Evolutionary conservation across 2,797 vertebrate genomes (phyloP).

Genomic region (Propithecus deckenii): DNA sequence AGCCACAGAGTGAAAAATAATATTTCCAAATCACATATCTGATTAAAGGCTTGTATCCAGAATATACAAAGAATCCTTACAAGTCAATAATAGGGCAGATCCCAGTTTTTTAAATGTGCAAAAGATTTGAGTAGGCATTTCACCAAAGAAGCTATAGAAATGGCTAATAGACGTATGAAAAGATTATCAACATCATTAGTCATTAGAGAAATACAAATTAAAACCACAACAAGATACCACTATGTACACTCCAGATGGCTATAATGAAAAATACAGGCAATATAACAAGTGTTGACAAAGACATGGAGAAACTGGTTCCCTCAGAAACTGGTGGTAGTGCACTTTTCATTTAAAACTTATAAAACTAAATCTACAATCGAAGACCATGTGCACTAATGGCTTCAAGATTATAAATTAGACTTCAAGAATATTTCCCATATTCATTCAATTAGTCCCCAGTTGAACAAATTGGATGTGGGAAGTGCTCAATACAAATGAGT

Average conservation of each 20-base stretch:
- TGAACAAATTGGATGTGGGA: no score
- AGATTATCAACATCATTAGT: neutral
- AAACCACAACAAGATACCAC: neutral
- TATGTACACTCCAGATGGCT: neutral
- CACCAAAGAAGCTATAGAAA: neutral
- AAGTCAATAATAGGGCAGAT: neutral
- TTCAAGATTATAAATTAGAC: neutral
- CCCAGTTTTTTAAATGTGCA: neutral
- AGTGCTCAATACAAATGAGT: neutral
- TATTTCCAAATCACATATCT: neutral
- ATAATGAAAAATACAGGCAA: neutral
- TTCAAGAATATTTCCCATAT: neutral
- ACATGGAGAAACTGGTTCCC: neutral
- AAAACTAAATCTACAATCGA: neutral
- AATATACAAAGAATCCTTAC: neutral
- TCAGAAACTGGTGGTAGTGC: neutral
- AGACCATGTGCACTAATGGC: neutral
- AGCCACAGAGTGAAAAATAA: neutral
- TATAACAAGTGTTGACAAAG: neutral
- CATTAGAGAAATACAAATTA: neutral
- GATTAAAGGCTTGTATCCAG: neutral
- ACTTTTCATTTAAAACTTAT: neutral
- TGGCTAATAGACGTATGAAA: neutral
- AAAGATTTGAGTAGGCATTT: neutral
- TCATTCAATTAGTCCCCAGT: no score